These are phyloP conservation scores for Phalacrocorax carbo DNA, from an alignment of 2,113 vertebrate species.

Conservation along the genomic window DNA sequence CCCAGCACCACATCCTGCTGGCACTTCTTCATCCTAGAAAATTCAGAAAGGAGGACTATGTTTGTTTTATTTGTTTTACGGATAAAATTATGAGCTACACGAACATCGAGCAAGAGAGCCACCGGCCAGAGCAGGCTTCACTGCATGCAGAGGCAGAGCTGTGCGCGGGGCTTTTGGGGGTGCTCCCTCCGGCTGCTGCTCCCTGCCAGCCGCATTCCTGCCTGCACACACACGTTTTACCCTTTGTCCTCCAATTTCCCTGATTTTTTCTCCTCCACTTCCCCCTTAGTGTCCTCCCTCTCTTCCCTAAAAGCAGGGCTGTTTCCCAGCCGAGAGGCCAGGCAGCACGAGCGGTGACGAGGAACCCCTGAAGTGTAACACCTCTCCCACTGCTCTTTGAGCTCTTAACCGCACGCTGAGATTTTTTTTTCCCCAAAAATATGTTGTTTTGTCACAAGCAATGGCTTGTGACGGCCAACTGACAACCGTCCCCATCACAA, in stretches of 20 bases:
- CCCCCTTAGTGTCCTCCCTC: neutral
- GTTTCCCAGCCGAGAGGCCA: neutral
- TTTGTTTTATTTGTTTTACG: neutral
- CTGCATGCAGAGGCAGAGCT: rapidly evolving
- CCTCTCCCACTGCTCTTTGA: neutral
- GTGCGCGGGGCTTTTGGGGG: rapidly evolving
- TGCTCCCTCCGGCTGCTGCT: neutral
- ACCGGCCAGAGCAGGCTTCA: neutral
- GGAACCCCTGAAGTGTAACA: neutral
- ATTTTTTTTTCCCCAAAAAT: neutral
- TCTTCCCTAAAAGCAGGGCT: neutral
- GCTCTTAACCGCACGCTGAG: neutral
- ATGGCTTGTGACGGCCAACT: neutral
- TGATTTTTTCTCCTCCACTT: neutral
- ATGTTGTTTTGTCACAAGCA: neutral
- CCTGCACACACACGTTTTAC: rapidly evolving
- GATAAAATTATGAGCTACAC: neutral
- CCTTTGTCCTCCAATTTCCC: neutral
- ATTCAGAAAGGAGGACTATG: neutral
- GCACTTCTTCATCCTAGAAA: neutral
- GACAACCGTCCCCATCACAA: neutral
- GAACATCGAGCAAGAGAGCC: neutral
- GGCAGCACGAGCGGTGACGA: neutral
- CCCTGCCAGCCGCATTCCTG: neutral
- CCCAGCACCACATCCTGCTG: neutral